Evolutionary conservation across 2,888 invertebrate genomes (phyloP), one percentile per base, ranked within the genome.

Genomic region (Polydrusus pterygomalis): DNA sequence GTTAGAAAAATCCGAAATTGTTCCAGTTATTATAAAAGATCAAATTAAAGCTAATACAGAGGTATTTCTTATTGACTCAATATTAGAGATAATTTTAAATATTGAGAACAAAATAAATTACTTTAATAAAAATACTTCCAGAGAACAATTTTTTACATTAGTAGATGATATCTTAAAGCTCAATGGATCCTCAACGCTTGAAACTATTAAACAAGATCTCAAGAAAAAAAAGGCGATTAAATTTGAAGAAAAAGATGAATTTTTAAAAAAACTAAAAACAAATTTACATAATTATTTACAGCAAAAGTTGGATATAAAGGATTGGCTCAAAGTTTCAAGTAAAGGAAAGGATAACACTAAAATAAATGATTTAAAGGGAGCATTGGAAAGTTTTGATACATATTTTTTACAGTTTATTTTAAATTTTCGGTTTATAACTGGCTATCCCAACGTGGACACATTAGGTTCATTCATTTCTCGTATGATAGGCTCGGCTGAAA

Each of bases 371-470:
- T 49, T 49, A 17, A 34, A 34, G 10, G 34, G 8, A 18, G 67
- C 67, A 13, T 54, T 67, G 51, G 34, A 51, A 10, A 34, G 34
- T 15, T 47, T 75, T 38, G 15, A 56, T 17, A n/a, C 13, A 10
- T 20, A 65, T 65, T 45, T 75, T n/a, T 5, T 20, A 2, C 70
- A 75, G 58, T 75, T 75, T 65, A 45, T 75, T 18, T 25, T 54
- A 25, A 47, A 43, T 25, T 75, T 75, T 25, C 45, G 65, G 7
- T 45, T 70, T 11, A 30, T 75, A 17, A 56, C 49, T 17, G 56
- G 70, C 40, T 75, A 75, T 40, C 70, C 70, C 3, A 49, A 75
- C 30, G 75, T 69, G 15, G 58, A 69, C 45, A 51, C 43, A 6
- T 54, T 75, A n/a, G 65, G 65, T 58, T 11, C 5, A 9, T 30